phyloP scores from a whole-genome alignment of 2,113 vertebrate genomes.

The Alouatta palliata region DNA sequence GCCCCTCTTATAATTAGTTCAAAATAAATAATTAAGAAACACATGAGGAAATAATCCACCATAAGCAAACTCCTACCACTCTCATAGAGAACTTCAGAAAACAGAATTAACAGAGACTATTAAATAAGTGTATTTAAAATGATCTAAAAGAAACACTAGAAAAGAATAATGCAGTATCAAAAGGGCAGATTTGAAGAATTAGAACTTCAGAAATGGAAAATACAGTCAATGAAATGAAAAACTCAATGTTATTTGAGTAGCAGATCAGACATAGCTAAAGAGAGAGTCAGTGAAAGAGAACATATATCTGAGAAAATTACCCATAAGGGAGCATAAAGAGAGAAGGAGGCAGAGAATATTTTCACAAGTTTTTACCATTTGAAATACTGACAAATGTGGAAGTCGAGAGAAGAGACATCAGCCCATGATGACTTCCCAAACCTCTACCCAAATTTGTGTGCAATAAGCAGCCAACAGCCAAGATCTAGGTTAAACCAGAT shows the following conservation, averaged over 20 bases:
- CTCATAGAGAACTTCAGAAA: neutral
- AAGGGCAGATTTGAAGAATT: neutral
- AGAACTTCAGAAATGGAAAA: constrained; percentile 11
- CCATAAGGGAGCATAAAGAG: neutral
- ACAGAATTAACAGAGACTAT: neutral
- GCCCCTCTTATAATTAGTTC: neutral
- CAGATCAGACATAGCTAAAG: neutral
- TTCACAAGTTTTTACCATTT: neutral
- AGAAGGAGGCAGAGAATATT: neutral
- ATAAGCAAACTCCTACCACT: neutral
- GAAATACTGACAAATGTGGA: neutral
- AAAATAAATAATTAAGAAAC: neutral
- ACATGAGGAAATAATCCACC: neutral
- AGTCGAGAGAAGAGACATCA: neutral
- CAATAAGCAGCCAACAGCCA: neutral
- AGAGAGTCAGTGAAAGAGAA: neutral
- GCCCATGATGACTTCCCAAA: neutral
- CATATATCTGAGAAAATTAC: neutral
- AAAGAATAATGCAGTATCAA: neutral
- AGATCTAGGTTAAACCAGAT: neutral
- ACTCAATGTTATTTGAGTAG: neutral
- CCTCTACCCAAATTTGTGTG: neutral
- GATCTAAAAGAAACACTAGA: neutral
- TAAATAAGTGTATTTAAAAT: neutral
- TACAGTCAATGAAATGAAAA: neutral